These are phyloP conservation scores for Zingel zingel DNA, from an alignment of 2,113 vertebrate species.

Conservation along the genomic window DNA sequence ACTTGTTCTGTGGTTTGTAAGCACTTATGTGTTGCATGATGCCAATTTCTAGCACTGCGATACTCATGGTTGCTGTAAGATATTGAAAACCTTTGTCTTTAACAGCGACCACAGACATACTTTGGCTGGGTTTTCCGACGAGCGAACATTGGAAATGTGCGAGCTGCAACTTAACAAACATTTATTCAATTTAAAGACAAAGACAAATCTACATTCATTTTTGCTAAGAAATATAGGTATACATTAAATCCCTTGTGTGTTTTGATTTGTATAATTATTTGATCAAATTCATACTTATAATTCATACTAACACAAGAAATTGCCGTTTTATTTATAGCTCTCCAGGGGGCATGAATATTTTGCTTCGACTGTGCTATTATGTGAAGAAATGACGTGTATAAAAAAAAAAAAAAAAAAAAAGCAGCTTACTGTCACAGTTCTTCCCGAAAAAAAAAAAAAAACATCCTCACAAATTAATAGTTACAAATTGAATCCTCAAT, in stretches of 20 bases:
- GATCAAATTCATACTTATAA: too few species aligned
- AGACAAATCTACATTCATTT: too few species aligned
- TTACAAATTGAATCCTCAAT: not conserved
- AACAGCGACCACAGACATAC: not conserved
- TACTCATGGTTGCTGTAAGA: conserved; percentile 7
- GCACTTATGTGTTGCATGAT: conserved; percentile 23
- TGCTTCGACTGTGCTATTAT: not conserved
- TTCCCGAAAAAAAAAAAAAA: not conserved
- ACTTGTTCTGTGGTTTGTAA: conserved; percentile 39
- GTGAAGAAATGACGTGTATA: too few species aligned
- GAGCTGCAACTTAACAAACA: too few species aligned
- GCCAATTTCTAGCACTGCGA: conserved; percentile 22
- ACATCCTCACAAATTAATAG: not conserved
- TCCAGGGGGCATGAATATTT: not conserved
- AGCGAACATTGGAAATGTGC: not conserved
- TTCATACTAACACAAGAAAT: not conserved
- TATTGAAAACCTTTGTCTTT: not conserved
- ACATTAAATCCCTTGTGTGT: too few species aligned
- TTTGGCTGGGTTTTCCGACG: not conserved
- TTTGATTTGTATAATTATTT: not conserved
- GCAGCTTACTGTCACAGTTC: not conserved
- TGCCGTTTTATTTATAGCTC: not conserved
- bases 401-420: not conserved
- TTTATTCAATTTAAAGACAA: too few species aligned
- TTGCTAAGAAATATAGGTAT: too few species aligned